Evolutionary conservation across 2,797 vertebrate genomes (phyloP), one percentile per base, ranked within the genome.

Genomic region (Chromobotia macracanthus): DNA sequence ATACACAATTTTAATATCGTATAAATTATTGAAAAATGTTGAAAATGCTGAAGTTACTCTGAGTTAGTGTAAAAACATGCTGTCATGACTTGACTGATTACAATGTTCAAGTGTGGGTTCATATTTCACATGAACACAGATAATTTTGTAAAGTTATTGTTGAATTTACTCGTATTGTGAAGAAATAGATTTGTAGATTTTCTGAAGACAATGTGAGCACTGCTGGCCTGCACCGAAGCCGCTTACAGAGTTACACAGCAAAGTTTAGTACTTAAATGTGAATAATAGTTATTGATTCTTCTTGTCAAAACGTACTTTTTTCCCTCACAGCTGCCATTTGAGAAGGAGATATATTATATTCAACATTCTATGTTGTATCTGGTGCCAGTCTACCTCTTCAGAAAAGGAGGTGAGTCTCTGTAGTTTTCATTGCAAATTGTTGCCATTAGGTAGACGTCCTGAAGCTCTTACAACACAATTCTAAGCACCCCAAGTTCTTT

Each of bases 351-450:
- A 83, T 99, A 99, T 93, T 99, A 99, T 88, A 96, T 99, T 87
- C 98, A 99, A 84, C 98, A 99, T 85, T 95, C 95, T 88, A 97
- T 98, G 95, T 93, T 99, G 41, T 99, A 99, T 84, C 90, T 99
- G 83, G 97, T 99, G 53, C 97, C 98, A 85, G 89, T 99, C 65
- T 99, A 99, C 86, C 94, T 99, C 79, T 94, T 99, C 88, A 94
- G 93, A 88, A 98, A 97, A 94, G 96, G 97, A 96, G 98, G 98
- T 99, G 91, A 76, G 95, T 77, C 51, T 68, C 23, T 60, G 21
- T 35, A 76, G 25, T 35, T 8, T n/a, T 3, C 16, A 25, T 9
- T 46, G 15, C 35, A 50, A 9, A 18, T 21, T 9, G 16, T 23
- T 12, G 3, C 38, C 38, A 35, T 5, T 21, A 12, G 60, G 13